Base-by-base conservation (phyloP, 1,140 invertebrate genomes). In the Halictus rubicundus region DNA sequence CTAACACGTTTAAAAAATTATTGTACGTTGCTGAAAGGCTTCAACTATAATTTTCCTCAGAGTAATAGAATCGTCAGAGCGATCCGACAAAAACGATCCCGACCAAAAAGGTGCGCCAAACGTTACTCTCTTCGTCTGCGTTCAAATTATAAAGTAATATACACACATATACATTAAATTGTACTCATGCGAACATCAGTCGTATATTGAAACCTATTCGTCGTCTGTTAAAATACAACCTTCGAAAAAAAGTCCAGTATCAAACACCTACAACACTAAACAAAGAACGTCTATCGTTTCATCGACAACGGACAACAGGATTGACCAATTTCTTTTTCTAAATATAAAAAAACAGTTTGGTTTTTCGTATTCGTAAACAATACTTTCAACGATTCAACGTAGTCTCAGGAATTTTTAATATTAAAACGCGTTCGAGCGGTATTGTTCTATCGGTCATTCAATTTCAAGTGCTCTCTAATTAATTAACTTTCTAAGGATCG, bases 181-280 rank as follows among this genome's bases (percentile, higher is more conserved):
- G 42, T 57, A 78, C 60, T 78, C 63, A 70, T 78, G 52, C 25
- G 68, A 42, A 68, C 65, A 74, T 79, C 78, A 79, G 78, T 79
- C 78, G 70, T 74, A 46, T 52, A 52, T 54, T 71, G 54, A 64
- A 71, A 61, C 2, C 25, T n/a, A 63, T 52, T 60, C 10, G 39
- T 57, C 7, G n/a, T 12, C 54, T 12, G 5, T 16, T 54, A 46
- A 46, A 46, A 32, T 46, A 68, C 9, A 25, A 16, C 5, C 23
- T 12, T 61, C 21, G 23, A 32, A 49, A 61, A 61, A 52, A 32
- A 32, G 32, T 59, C 25, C n/a, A 66, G 23, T 46, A 39, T 57
- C 49, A 8, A 66, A 57, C 64, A 2, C 3, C 3, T 57, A 66
- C 4, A 8, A 61, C 46, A 32, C 3, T 61, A 32, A 65, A 54